phyloP scores from a whole-genome alignment of 2,797 vertebrate genomes.

The Trematomus bernacchii region DNA sequence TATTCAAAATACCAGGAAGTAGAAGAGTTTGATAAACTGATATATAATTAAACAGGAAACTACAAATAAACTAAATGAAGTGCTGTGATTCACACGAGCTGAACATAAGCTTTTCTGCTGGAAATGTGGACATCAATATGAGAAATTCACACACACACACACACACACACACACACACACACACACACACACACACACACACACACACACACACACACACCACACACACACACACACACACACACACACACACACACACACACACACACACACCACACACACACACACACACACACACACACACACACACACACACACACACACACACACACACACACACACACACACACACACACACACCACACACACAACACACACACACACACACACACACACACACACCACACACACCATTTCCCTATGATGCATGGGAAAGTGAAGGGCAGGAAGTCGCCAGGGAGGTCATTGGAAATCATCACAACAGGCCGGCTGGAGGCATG shows the following conservation, averaged over 20 bases:
- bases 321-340: neutral
- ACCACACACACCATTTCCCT: constrained; percentile 1
- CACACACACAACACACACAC: neutral
- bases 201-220: too few species aligned
- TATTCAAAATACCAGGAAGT: neutral
- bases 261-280: neutral
- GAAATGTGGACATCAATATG: neutral
- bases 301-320: neutral
- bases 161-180: too few species aligned
- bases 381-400: neutral
- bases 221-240: too few species aligned
- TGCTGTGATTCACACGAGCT: neutral
- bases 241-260: too few species aligned
- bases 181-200: too few species aligned
- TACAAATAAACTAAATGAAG: neutral
- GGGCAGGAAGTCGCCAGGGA: constrained; percentile 52
- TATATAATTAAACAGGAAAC: neutral
- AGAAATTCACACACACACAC: too few species aligned
- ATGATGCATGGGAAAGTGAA: constrained; percentile 66
- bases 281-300: neutral
- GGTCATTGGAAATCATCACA: constrained; percentile 39
- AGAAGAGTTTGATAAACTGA: neutral
- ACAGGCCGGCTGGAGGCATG: constrained; percentile 27
- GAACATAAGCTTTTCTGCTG: neutral
- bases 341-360: neutral